Conservation (phyloP, 2,888 invertebrate species). For the Apotomis betuletana region DNA sequence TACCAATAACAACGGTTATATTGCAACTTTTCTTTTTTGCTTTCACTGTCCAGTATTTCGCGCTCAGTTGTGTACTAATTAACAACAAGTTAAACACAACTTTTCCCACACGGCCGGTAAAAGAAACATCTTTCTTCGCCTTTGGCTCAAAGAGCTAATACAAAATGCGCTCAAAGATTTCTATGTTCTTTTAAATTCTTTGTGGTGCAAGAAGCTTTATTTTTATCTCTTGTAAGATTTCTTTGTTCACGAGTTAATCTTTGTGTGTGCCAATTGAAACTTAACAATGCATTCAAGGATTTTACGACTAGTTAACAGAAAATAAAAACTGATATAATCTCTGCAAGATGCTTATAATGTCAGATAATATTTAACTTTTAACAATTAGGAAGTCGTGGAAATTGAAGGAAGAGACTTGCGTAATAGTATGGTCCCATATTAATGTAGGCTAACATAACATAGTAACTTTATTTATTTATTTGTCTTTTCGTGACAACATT, state of each 20-base stretch:
- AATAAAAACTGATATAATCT: neutral
- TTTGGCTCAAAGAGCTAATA: constrained; percentile 8
- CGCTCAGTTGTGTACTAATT: neutral
- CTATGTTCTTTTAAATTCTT: constrained; percentile 12
- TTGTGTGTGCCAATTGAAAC: neutral
- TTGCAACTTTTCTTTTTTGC: too few relatives aligned
- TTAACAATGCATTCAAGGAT: neutral
- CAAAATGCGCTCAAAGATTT: constrained; percentile 10
- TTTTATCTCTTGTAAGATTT: constrained; percentile 17
- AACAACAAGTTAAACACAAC: neutral
- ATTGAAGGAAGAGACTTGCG: too few relatives aligned
- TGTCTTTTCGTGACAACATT: too few relatives aligned
- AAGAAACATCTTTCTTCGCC: neutral
- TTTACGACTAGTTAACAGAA: neutral
- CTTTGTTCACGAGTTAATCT: constrained; percentile 3
- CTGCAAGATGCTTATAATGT: too few relatives aligned
- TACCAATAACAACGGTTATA: too few relatives aligned
- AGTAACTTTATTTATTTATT: too few relatives aligned
- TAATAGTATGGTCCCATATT: too few relatives aligned
- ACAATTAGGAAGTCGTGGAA: too few relatives aligned
- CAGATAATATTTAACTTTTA: too few relatives aligned
- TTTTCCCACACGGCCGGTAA: neutral
- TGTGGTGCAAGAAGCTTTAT: constrained; percentile 19
- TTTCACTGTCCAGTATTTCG: too few relatives aligned
- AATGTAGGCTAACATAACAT: too few relatives aligned